Evolutionary conservation across 2,888 invertebrate species (phyloP).

Genomic region (Macrophya alboannulata): DNA sequence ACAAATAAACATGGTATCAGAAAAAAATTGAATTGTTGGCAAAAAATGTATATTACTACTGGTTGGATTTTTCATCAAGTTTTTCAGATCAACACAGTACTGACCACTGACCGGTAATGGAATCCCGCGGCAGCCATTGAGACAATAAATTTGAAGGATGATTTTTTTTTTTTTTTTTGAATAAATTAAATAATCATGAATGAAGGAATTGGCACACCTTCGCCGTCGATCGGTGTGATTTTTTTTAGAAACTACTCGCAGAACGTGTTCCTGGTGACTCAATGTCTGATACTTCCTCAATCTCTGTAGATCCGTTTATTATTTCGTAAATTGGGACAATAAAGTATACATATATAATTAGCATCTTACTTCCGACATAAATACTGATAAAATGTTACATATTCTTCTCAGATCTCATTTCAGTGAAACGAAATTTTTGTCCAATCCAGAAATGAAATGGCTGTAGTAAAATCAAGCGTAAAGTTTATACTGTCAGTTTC

Average conservation of each 20-base stretch:
- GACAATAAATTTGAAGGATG: no score
- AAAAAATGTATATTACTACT: not conserved
- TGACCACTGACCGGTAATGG: no score
- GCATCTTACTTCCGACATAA: not conserved
- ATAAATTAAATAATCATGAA: not conserved
- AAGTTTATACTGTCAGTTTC: constrained; percentile 15
- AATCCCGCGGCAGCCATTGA: no score
- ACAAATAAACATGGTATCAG: not conserved
- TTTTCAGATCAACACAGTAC: no score
- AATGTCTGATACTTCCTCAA: not conserved
- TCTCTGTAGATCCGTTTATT: not conserved
- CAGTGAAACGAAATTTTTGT: not conserved
- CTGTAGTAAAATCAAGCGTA: not conserved
- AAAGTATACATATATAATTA: not conserved
- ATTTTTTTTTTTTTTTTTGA: not conserved
- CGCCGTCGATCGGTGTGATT: not conserved
- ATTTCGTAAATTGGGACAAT: not conserved
- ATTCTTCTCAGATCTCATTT: not conserved
- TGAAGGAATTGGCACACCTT: not conserved
- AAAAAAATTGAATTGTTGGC: not conserved
- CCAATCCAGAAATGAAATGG: not conserved
- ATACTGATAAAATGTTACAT: not conserved
- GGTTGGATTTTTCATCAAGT: not conserved
- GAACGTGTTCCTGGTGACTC: not conserved
- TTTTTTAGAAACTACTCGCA: not conserved